phyloP scores from a whole-genome alignment of 2,797 vertebrate genomes.

The Eurystomus glaucurus region DNA sequence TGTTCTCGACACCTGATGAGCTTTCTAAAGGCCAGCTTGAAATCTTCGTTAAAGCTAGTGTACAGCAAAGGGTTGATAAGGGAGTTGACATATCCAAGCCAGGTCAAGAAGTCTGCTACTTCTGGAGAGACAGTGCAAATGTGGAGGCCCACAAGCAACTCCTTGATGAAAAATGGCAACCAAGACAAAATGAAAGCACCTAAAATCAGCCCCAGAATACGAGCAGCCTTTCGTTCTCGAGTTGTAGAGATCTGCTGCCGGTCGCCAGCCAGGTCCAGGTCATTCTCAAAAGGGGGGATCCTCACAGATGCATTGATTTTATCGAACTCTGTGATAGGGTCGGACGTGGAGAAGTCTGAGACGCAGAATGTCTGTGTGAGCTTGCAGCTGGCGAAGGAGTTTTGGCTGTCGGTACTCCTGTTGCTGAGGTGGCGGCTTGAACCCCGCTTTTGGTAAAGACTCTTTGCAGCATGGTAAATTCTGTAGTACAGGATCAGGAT shows the following conservation, averaged over 20 bases:
- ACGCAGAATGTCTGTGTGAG: conserved; percentile 88
- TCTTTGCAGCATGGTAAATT: conserved; percentile 91
- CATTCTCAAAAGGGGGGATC: conserved; percentile 83
- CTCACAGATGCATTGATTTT: conserved; percentile 79
- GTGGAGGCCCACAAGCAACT: conserved; percentile 88
- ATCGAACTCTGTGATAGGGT: conserved; percentile 85
- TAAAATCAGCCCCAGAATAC: conserved; percentile 91
- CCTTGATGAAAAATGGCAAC: conserved; percentile 94
- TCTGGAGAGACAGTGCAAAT: conserved; percentile 84
- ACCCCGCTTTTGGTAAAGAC: conserved; percentile 91
- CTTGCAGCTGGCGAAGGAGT: conserved; percentile 87
- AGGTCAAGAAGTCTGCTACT: conserved; percentile 90
- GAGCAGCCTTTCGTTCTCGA: conserved; percentile 90
- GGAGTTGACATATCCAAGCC: conserved; percentile 94
- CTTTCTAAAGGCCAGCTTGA: conserved; percentile 91
- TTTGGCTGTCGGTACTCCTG: conserved; percentile 89
- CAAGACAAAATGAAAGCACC: conserved; percentile 93
- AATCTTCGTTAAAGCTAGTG: conserved; percentile 94
- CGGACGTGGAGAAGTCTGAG: conserved; percentile 87
- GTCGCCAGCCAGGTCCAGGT: conserved; percentile 82
- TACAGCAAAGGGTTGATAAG: conserved; percentile 93
- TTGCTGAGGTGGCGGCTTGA: conserved; percentile 91
- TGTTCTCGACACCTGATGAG: conserved; percentile 88
- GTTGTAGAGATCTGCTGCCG: conserved; percentile 89
- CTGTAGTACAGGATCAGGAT: conserved; percentile 92